phyloP scores from a whole-genome alignment of 1,140 invertebrate genomes.

The Papilio dardanus region DNA sequence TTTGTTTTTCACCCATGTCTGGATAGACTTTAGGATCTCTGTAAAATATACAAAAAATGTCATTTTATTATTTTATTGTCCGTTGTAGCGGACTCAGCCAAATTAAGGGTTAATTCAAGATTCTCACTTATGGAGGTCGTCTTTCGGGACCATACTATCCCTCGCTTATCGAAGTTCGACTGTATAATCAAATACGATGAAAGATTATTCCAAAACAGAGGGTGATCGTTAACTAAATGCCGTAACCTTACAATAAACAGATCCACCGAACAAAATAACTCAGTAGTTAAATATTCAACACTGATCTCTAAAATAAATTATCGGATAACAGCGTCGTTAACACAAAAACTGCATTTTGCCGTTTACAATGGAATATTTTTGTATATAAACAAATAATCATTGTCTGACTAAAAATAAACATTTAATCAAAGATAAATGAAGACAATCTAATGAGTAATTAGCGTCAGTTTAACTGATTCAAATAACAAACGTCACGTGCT shows the following conservation, averaged over 20 bases:
- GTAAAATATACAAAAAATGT: too few species aligned
- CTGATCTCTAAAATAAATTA: background rate
- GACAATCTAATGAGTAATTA: slow-evolving; percentile 19
- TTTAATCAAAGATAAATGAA: slow-evolving; percentile 14
- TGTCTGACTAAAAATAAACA: slow-evolving; percentile 8
- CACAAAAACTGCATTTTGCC: background rate
- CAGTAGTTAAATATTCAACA: background rate
- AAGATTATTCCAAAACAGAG: background rate
- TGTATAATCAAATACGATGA: background rate
- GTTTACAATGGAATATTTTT: slow-evolving; percentile 13
- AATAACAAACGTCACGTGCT: background rate
- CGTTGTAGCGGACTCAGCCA: too few species aligned
- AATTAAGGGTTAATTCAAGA: too few species aligned
- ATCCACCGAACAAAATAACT: background rate
- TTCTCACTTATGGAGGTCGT: too few species aligned
- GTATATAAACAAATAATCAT: background rate
- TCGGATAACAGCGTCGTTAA: background rate
- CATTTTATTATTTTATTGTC: too few species aligned
- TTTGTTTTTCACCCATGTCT: too few species aligned
- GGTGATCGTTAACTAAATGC: background rate
- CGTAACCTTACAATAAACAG: background rate
- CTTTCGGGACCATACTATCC: too few species aligned
- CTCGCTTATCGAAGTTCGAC: too few species aligned
- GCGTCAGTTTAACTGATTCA: background rate
- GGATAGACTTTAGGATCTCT: too few species aligned